Conservation (phyloP, 2,113 vertebrate genomes). For the Sinocyclocheilus rhinocerous region DNA sequence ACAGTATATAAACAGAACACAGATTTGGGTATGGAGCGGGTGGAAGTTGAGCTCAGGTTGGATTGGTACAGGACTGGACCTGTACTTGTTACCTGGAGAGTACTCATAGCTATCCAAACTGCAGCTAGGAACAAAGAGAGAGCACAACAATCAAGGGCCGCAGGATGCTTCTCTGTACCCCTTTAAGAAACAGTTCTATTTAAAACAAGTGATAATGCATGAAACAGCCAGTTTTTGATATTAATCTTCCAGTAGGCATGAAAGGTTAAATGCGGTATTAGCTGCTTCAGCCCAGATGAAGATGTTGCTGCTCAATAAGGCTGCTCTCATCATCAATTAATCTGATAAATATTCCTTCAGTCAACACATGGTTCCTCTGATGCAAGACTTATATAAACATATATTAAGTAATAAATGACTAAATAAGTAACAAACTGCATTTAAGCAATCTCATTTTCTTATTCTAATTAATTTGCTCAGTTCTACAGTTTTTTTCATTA, state of each 20-base stretch:
- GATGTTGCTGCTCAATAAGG: no score
- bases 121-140: constrained; percentile 72
- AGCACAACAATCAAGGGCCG: constrained; percentile 57
- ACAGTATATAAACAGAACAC: background rate
- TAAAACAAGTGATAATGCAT: background rate
- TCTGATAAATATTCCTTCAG: background rate
- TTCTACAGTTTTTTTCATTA: no score
- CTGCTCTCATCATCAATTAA: no score
- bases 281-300: background rate
- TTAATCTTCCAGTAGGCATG: background rate
- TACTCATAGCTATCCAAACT: constrained; percentile 77
- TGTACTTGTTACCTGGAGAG: constrained; percentile 72
- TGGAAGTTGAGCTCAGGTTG: constrained; percentile 32
- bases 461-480: no score
- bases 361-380: background rate
- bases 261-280: background rate
- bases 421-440: background rate
- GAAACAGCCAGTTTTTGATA: background rate
- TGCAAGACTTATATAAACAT: background rate
- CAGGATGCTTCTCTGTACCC: background rate
- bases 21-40: background rate
- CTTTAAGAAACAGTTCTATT: background rate
- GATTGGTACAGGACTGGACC: constrained; percentile 16
- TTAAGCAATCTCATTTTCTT: no score
- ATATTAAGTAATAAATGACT: background rate